These are phyloP conservation scores for Tetanocera ferruginea DNA, from an alignment of 2,888 invertebrate genomes.

Conservation along the genomic window DNA sequence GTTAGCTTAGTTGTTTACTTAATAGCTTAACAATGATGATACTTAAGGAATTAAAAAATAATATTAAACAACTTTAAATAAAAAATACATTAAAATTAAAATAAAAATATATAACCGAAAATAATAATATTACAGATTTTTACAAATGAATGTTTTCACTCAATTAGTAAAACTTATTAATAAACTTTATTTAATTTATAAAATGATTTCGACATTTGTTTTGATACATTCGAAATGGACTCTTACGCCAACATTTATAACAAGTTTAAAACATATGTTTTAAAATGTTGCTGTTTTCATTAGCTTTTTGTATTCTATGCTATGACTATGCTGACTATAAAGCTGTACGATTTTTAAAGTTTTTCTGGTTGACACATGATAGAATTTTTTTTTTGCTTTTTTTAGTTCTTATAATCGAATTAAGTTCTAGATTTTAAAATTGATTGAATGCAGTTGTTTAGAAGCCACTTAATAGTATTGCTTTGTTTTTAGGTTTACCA, in stretches of 20 bases:
- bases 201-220: neutral
- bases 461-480: slow-evolving; percentile 14
- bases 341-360: slow-evolving; percentile 1
- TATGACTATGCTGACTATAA: slow-evolving; percentile 8
- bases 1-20: too few species aligned
- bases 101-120: too few species aligned
- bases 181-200: neutral
- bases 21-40: too few species aligned
- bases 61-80: too few species aligned
- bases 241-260: too few species aligned
- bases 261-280: neutral
- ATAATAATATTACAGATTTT: too few species aligned
- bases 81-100: too few species aligned
- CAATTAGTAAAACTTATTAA: neutral
- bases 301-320: neutral
- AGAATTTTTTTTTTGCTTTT: too few species aligned
- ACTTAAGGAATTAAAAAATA: too few species aligned
- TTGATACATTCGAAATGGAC: neutral
- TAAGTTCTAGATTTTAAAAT: neutral
- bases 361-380: too few species aligned
- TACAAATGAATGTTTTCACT: neutral
- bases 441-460: neutral
- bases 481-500: neutral
- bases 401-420: too few species aligned
- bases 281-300: neutral